phyloP scores from a whole-genome alignment of 2,797 vertebrate genomes.

The Anniella stebbinsi region DNA sequence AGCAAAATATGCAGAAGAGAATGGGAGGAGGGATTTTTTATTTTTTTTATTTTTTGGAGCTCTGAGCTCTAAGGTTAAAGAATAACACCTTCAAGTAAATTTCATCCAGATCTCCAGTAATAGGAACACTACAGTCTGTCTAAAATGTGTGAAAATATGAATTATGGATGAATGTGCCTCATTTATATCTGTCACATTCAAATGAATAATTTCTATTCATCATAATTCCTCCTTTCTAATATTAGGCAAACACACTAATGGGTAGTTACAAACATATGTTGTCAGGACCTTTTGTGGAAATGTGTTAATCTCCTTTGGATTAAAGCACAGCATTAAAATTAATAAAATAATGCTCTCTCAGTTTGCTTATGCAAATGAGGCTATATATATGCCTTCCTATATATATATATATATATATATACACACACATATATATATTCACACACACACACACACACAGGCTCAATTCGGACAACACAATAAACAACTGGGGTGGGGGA shows the following conservation, averaged over 20 bases:
- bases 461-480: no score
- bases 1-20: not conserved
- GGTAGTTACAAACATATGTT: slow-evolving; percentile 54
- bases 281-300: slow-evolving; percentile 48
- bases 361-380: slow-evolving; percentile 75
- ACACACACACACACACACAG: no score
- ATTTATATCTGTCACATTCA: not conserved
- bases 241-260: slow-evolving; percentile 48
- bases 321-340: slow-evolving; percentile 73
- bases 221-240: slow-evolving; percentile 46
- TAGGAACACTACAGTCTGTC: not conserved
- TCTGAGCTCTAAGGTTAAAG: not conserved
- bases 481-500: no score
- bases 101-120: not conserved
- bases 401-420: no score
- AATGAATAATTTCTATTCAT: slow-evolving; percentile 32
- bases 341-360: slow-evolving; percentile 72
- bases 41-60: not conserved
- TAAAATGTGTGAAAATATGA: not conserved
- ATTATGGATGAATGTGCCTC: slow-evolving; percentile 19
- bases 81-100: not conserved
- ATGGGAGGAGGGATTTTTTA: not conserved
- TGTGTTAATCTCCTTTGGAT: slow-evolving; percentile 67
- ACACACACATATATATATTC: no score
- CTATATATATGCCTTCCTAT: slow-evolving; percentile 60